These are phyloP conservation scores for Botia almorhae DNA, from an alignment of 2,797 vertebrate genomes.

Conservation along the genomic window DNA sequence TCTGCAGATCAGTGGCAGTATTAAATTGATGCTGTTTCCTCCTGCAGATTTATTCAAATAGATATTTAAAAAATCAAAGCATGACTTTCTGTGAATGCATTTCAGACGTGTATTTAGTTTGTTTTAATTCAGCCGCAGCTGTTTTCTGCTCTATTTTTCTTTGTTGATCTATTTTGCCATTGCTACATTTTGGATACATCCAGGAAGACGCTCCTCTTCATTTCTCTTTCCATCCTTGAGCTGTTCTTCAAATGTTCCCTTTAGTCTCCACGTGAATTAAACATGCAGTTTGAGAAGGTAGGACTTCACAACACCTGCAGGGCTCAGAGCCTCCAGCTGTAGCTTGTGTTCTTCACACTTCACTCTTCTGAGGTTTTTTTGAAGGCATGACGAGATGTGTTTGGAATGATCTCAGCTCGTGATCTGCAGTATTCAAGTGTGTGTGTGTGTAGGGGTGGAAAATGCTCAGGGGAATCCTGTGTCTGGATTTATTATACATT, in stretches of 20 bases:
- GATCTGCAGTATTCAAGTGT: neutral
- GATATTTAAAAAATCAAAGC: no score
- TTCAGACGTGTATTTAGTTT: neutral
- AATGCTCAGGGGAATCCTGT: constrained; percentile 13
- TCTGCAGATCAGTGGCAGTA: no score
- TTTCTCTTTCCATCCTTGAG: neutral
- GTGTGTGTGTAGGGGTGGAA: neutral
- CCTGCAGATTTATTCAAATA: no score
- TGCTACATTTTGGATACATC: neutral
- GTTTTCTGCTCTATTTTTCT: neutral
- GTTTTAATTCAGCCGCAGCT: neutral
- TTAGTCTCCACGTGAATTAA: constrained; percentile 23
- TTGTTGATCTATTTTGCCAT: neutral
- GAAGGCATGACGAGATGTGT: constrained; percentile 4
- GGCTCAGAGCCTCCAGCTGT: neutral
- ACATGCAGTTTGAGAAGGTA: constrained; percentile 14
- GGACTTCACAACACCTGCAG: neutral
- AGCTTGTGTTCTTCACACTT: neutral
- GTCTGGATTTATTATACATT: constrained; percentile 2
- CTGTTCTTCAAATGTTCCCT: neutral
- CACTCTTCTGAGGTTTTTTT: neutral
- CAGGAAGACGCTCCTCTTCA: neutral
- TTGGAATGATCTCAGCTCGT: neutral
- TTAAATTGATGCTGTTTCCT: no score
- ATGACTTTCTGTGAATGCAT: neutral